Base-by-base conservation (phyloP, 2,888 invertebrate species). In the Drosophila meridionalis region DNA sequence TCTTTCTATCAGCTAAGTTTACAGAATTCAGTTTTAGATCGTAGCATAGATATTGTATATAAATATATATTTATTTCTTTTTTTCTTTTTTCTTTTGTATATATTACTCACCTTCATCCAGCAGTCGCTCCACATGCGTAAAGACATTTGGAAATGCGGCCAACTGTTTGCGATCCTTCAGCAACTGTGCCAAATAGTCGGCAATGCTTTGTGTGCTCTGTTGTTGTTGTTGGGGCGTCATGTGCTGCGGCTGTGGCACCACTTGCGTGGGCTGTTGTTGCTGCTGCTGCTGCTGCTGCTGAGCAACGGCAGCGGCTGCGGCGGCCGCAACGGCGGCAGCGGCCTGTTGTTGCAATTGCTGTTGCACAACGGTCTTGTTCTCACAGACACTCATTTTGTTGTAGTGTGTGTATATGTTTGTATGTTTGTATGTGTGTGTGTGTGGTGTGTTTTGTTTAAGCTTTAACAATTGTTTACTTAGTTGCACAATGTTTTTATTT, bases 101-200 rank as follows among this genome's bases (percentile, higher is more conserved):
- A 26, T 34, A 30, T 4, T 30, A 78, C 91, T 90, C 96, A 99
- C 99, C 99, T 97, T 99, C 99, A 94, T 99, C 99, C 93, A 99
- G 95, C 92, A 99, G 96, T 94, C 99, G 96, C 94, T 99, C 99
- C 94, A 99, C 96, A 95, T 99, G 99, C 95, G 98, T 96, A 95
- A 99, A 99, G 94, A 99, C 98, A 95, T 99, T 99, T 91, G 99
- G 99, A 95, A 99, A 99, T 93, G 99, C 99, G 93, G 98, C 98
- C 94, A 99, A 96, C 95, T 99, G 99, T 95, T 99, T 99, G 95
- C 99, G 98, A 96, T 99, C 99, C 96, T 99, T 99, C 94, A 99
- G 96, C 95, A 99, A 96, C 95, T 99, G 99, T 94, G 99, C 99
- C 95, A 99, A 96, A 95, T 99, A 99, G 95, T 99, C 99, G 94